Conservation (phyloP, 2,113 vertebrate genomes). For the Todiramphus chloris region DNA sequence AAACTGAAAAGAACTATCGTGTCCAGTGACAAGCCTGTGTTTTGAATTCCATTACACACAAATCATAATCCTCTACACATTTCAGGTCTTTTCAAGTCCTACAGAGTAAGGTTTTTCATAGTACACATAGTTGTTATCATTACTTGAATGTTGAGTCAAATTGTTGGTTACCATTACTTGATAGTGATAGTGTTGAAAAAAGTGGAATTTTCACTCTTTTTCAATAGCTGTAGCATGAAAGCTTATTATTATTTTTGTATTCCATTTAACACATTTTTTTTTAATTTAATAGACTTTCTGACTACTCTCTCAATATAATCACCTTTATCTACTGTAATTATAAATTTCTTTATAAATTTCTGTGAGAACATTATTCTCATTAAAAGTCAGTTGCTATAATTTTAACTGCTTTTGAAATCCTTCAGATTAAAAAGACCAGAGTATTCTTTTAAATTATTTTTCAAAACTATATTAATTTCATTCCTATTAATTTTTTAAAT, state of each 20-base stretch:
- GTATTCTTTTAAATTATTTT: background rate
- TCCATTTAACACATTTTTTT: background rate
- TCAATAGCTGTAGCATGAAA: background rate
- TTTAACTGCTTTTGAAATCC: background rate
- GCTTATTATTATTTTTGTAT: background rate
- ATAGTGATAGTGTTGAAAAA: background rate
- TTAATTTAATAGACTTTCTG: background rate
- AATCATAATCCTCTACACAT: background rate
- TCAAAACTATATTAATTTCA: background rate
- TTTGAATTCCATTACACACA: background rate
- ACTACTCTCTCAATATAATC: background rate
- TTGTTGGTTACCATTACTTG: background rate
- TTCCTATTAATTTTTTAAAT: background rate
- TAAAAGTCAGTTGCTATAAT: background rate
- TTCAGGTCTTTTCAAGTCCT: background rate
- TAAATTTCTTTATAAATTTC: background rate
- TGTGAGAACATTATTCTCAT: background rate
- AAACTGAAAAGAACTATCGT: background rate
- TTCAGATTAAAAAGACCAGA: background rate
- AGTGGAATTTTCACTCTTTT: background rate
- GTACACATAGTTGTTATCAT: background rate
- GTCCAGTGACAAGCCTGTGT: background rate
- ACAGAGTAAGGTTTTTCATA: background rate
- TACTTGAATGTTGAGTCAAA: background rate
- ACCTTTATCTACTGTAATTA: background rate